Percentiles rank a stretch among this genome's conserved stretches.
phyloP scores from a whole-genome alignment of 2,888 invertebrate species.

The Dasypogon diadema region DNA sequence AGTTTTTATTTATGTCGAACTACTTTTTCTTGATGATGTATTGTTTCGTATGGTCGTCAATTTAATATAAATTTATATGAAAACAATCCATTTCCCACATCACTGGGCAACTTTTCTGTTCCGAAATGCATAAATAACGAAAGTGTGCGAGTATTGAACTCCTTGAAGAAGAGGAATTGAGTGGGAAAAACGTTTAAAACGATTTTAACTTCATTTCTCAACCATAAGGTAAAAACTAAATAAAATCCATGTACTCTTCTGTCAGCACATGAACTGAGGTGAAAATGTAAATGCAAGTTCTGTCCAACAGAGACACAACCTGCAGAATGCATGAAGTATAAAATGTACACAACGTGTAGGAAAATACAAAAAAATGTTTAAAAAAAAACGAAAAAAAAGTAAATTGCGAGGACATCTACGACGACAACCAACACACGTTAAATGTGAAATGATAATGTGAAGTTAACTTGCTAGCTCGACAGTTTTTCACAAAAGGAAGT shows the following conservation, averaged over 20 bases:
- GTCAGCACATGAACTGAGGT: constrained; percentile 12
- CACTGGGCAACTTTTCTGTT: not conserved
- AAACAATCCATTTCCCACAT: constrained; percentile 6
- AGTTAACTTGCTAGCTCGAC: constrained; percentile 28
- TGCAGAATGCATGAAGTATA: constrained; percentile 1
- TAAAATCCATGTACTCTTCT: constrained; percentile 24
- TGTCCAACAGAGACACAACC: not conserved
- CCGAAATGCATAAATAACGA: constrained; percentile 5
- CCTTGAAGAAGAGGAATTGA: constrained; percentile 54
- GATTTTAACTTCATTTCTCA: constrained; percentile 56
- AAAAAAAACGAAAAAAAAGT: constrained; percentile 22
- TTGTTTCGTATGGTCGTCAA: too few relatives aligned
- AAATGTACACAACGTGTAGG: not conserved
- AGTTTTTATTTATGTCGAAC: too few relatives aligned
- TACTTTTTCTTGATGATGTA: too few relatives aligned
- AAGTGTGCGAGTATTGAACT: constrained; percentile 49
- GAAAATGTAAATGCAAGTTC: constrained; percentile 36
- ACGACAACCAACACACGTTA: constrained; percentile 49
- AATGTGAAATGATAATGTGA: constrained; percentile 42
- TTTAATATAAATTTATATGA: too few relatives aligned
- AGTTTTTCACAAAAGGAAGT: constrained; percentile 39
- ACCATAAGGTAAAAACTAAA: constrained; percentile 30
- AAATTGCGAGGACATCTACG: constrained; percentile 35
- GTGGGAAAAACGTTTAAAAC: constrained; percentile 55
- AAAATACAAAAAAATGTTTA: not conserved